These are phyloP conservation scores for Heterodera carotae DNA, from an alignment of 1,140 invertebrate species.

Conservation along the genomic window DNA sequence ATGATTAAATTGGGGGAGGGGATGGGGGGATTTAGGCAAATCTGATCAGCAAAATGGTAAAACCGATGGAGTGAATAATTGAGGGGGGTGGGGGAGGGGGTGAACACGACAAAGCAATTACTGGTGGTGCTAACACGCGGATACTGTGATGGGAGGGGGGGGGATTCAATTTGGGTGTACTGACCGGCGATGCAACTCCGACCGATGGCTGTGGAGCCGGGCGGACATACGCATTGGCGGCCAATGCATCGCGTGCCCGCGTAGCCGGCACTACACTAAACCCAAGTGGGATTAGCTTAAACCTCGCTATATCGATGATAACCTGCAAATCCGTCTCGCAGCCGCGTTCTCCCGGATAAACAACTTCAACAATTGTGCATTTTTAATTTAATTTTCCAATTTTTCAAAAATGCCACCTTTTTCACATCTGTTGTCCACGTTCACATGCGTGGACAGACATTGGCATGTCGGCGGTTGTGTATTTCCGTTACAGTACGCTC, in stretches of 20 bases:
- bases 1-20: neutral
- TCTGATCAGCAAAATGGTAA: neutral
- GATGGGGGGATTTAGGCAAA: neutral
- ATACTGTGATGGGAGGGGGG: no score
- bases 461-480: slow-evolving; percentile 63
- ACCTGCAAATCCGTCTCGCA: slow-evolving; percentile 54
- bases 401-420: slow-evolving; percentile 46
- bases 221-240: slow-evolving; percentile 59
- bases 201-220: slow-evolving; percentile 59
- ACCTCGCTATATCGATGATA: neutral
- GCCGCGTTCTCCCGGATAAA: slow-evolving; percentile 63
- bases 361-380: slow-evolving; percentile 42
- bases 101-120: neutral
- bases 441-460: slow-evolving; percentile 64
- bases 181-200: slow-evolving; percentile 63
- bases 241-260: slow-evolving; percentile 55
- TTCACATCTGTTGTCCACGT: slow-evolving; percentile 59
- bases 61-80: neutral
- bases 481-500: slow-evolving; percentile 65
- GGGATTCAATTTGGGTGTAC: neutral
- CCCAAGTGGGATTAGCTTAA: neutral
- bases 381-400: neutral
- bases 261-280: slow-evolving; percentile 58
- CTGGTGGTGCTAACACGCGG: no score
- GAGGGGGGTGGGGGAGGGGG: neutral